These are phyloP conservation scores for Hydriomena furcata DNA, from an alignment of 2,888 invertebrate species.

Conservation along the genomic window DNA sequence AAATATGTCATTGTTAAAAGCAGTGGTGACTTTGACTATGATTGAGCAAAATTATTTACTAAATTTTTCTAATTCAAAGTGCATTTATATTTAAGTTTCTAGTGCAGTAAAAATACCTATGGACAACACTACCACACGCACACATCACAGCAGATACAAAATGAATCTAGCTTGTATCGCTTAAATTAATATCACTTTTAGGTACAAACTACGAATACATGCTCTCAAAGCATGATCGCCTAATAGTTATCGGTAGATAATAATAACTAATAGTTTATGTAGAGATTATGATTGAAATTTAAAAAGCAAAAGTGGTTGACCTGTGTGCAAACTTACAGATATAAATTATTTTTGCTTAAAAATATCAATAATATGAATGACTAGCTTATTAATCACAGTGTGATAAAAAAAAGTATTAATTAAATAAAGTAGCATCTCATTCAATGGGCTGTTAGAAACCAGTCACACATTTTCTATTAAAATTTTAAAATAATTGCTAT, in stretches of 20 bases:
- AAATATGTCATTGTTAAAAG: conserved; percentile 37
- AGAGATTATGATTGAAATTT: conserved; percentile 45
- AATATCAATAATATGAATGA: conserved; percentile 26
- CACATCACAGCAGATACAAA: conserved; percentile 57
- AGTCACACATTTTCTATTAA: conserved; percentile 21
- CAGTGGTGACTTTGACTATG: conserved; percentile 39
- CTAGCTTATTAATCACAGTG: conserved; percentile 33
- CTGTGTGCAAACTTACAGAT: conserved; percentile 36
- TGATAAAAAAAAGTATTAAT: conserved; percentile 21
- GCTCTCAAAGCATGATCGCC: conserved; percentile 34
- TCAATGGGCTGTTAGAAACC: conserved; percentile 27
- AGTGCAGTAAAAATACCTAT: conserved; percentile 51
- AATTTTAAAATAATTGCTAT: conserved; percentile 26
- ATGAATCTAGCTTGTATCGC: conserved; percentile 72
- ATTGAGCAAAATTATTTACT: conserved; percentile 64
- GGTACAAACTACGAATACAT: conserved; percentile 53
- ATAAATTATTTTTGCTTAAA: conserved; percentile 15
- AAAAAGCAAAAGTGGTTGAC: conserved; percentile 40
- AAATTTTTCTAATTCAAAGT: conserved; percentile 39
- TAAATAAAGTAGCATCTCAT: conserved; percentile 27
- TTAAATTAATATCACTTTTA: conserved; percentile 82
- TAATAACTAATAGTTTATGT: conserved; percentile 38
- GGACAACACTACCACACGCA: conserved; percentile 41
- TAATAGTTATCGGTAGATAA: conserved; percentile 37
- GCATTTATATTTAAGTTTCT: conserved; percentile 40